Evolutionary conservation across 2,797 vertebrate species (phyloP), one percentile per base, ranked within the genome.

Genomic region (Eleutherodactylus coqui): DNA sequence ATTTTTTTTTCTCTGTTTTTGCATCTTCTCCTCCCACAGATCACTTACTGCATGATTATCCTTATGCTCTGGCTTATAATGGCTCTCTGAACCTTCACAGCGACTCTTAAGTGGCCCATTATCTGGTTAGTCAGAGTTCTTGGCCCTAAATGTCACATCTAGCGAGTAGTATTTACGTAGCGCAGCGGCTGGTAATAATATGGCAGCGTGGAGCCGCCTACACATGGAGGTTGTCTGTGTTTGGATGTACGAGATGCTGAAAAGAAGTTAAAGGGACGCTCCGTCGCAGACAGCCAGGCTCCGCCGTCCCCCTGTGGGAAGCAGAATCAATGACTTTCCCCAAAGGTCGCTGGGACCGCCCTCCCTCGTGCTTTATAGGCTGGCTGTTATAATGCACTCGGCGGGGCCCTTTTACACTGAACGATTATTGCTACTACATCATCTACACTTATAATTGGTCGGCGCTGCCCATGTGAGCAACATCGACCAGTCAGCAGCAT

Each of bases 51-150:
- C 36, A 72, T 43, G 21, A 72, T n/a, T 72, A 72, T 72, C 38
- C 67, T 19, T 10, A 2, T 41, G 69, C 27, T 67, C 62, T 34
- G 27, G 58, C 58, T 32, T 62, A 32, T 62, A 29, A 29, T 14
- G 10, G 62, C 32, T n/a, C 36, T 27, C 21, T 72, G 36, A 72
- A 13, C 69, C 32, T 4, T 36, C 2, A 17, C 17, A 9, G 11
- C n/a, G n/a, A n/a, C 34, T 14, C 43, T 11, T n/a, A 24, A 53
- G 29, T 24, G 75, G 47, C 38, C 47, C 75, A 77, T 77, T 53
- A 80, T 49, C 19, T 34, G 79, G 21, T 80, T 80, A 80, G n/a
- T 80, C 78, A 47, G 58, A 80, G 27, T 29, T 21, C 78, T 64
- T 45, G 41, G 58, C 41, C 43, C 41, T 47, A 21, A 21, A 34